Conservation (phyloP, 2,888 invertebrate genomes). For the Apocheima hispidaria region DNA sequence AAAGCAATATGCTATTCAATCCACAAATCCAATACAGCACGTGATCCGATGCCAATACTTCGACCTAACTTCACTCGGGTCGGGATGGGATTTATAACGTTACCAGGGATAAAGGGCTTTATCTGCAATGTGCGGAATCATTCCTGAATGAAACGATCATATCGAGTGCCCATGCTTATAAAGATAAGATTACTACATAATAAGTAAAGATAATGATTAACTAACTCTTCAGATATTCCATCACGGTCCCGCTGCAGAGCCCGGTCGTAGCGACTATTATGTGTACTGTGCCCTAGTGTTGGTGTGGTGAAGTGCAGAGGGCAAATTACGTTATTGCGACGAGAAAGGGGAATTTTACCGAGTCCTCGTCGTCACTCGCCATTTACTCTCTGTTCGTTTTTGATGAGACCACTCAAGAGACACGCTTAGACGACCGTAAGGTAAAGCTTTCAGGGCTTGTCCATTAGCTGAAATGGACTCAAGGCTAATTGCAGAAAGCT, state of each 20-base stretch:
- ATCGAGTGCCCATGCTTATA: background rate
- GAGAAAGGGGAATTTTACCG: background rate
- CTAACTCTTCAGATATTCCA: background rate
- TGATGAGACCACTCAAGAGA: background rate
- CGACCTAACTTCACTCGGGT: background rate
- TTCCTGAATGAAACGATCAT: conserved; percentile 9
- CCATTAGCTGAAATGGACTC: conserved; percentile 13
- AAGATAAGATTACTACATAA: conserved; percentile 6
- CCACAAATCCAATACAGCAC: conserved; percentile 10
- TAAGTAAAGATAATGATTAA: background rate
- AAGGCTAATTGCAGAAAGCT: conserved; percentile 13
- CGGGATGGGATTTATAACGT: conserved; percentile 10
- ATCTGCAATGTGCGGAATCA: conserved; percentile 2
- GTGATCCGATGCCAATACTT: conserved; percentile 10
- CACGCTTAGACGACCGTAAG: background rate
- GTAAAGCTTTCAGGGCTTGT: background rate
- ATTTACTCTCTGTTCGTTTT: background rate
- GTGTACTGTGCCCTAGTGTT: background rate
- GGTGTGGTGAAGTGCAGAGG: background rate
- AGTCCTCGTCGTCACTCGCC: background rate
- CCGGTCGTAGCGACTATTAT: background rate
- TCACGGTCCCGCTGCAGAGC: background rate
- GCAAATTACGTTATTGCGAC: background rate
- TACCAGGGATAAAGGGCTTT: conserved; percentile 1
- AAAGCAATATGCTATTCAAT: conserved; percentile 7